Evolutionary conservation across 2,113 vertebrate genomes (phyloP).

Genomic region (Dryoscopus gambensis): DNA sequence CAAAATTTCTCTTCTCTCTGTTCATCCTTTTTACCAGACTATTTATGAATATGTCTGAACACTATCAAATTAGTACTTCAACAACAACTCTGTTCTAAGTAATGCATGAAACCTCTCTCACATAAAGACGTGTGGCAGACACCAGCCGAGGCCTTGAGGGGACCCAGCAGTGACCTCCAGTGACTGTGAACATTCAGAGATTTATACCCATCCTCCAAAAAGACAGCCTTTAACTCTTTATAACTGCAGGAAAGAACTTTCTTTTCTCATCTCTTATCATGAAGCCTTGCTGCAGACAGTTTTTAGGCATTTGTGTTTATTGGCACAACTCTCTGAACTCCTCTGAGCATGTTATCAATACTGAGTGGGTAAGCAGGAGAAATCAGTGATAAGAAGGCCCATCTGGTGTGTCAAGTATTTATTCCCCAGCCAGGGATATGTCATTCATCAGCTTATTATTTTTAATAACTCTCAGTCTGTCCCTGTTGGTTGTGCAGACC

Average conservation of each 20-base stretch:
- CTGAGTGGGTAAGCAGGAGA: not conserved
- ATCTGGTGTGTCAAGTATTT: not conserved
- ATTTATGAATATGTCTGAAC: not conserved
- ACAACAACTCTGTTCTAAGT: not conserved
- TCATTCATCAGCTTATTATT: not conserved
- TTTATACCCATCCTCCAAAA: not conserved
- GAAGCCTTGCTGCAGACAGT: not conserved
- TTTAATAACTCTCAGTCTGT: not conserved
- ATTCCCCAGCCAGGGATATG: not conserved
- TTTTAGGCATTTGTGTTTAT: constrained; percentile 5
- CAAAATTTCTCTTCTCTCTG: not conserved
- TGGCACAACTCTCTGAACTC: not conserved
- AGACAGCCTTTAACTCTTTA: not conserved
- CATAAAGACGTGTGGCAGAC: not conserved
- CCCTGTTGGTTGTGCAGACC: not conserved
- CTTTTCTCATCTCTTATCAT: not conserved
- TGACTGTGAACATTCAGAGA: not conserved
- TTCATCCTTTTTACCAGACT: not conserved
- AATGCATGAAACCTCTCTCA: not conserved
- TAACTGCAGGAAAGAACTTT: not conserved
- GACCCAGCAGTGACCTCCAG: not conserved
- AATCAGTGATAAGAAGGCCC: not conserved
- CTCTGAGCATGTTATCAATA: not conserved
- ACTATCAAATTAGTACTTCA: not conserved
- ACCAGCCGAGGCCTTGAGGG: not conserved